Evolutionary conservation across 2,888 invertebrate genomes (phyloP), one percentile per base, ranked within the genome.

Genomic region (Hypomecis punctinalis): DNA sequence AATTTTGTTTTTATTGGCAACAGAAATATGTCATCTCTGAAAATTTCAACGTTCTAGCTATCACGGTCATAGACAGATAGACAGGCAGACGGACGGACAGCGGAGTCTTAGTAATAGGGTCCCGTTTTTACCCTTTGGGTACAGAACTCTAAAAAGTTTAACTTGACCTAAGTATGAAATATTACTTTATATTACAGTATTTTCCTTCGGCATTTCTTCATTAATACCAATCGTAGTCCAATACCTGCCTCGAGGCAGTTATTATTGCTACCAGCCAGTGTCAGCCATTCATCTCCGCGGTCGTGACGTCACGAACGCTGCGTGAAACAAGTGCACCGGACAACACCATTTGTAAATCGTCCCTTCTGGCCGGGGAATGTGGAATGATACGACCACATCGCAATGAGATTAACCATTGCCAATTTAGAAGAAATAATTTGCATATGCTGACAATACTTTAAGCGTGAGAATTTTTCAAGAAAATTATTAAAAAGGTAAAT

Each of bases 261-360:
- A 71, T 70, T 73, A 70, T 45, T 59, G 65, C 61, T 67, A 68
- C 70, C 61, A 61, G 47, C 52, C 60, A 70, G 68, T 71, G 78
- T 78, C 77, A 76, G 74, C 77, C 75, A 82, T 84, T 81, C 79
- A 79, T 84, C 80, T 79, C 74, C 45, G 67, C 71, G 75, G 70
- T 86, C 87, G 86, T 88, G 87, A 87, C 85, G 81, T 81, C 86
- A 86, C 87, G 86, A 76, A 77, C 75, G 62, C 75, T 75, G 76
- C 78, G 71, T 72, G 78, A 77, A 77, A 79, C 83, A 84, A 82
- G 82, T 79, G 81, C 77, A 70, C 79, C 73, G 78, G 77, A 80
- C 80, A 81, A 79, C 78, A 80, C 80, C 79, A 75, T 80, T 79
- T 77, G 79, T 82, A 85, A 86, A 85, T 83, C 82, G 82, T 81